Percentiles rank a stretch among this genome's conserved stretches.
These are phyloP conservation scores for Peribatodes rhomboidaria DNA, from an alignment of 2,888 invertebrate species.

Conservation along the genomic window DNA sequence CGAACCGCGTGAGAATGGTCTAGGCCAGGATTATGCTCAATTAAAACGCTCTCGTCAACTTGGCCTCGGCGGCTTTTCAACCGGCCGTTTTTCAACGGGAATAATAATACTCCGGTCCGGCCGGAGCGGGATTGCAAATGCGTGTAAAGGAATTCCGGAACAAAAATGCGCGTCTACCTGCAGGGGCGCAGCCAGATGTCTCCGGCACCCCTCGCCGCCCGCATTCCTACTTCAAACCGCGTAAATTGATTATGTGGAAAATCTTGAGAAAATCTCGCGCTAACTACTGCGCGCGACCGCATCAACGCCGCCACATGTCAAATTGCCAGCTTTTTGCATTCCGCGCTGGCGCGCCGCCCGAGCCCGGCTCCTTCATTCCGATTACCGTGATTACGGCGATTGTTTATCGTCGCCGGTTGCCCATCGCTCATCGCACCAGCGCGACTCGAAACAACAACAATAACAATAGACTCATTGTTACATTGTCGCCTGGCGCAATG, in stretches of 20 bases:
- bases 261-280: slow-evolving; percentile 78
- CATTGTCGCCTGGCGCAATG: slow-evolving; percentile 41
- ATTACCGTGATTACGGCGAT: slow-evolving; percentile 66
- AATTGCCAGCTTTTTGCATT: slow-evolving; percentile 72
- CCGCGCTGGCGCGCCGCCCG: slow-evolving; percentile 57
- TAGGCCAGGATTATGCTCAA: slow-evolving; percentile 34
- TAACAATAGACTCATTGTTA: slow-evolving; percentile 48
- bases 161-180: slow-evolving; percentile 81
- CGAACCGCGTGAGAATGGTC: slow-evolving; percentile 50
- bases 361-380: slow-evolving; percentile 58
- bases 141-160: slow-evolving; percentile 81
- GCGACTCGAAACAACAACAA: slow-evolving; percentile 33
- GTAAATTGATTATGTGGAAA: slow-evolving; percentile 84
- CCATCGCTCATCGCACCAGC: slow-evolving; percentile 11
- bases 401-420: slow-evolving; percentile 58
- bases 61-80: slow-evolving; percentile 18
- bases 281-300: slow-evolving; percentile 70
- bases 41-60: slow-evolving; percentile 37
- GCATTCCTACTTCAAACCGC: slow-evolving; percentile 69
- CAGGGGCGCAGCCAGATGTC: slow-evolving; percentile 64
- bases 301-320: slow-evolving; percentile 65
- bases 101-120: slow-evolving; percentile 45
- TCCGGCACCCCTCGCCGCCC: slow-evolving; percentile 52
- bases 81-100: slow-evolving; percentile 52
- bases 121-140: slow-evolving; percentile 81